Evolutionary conservation across 1,140 invertebrate genomes (phyloP).

Genomic region (Lordiphosa collinella): DNA sequence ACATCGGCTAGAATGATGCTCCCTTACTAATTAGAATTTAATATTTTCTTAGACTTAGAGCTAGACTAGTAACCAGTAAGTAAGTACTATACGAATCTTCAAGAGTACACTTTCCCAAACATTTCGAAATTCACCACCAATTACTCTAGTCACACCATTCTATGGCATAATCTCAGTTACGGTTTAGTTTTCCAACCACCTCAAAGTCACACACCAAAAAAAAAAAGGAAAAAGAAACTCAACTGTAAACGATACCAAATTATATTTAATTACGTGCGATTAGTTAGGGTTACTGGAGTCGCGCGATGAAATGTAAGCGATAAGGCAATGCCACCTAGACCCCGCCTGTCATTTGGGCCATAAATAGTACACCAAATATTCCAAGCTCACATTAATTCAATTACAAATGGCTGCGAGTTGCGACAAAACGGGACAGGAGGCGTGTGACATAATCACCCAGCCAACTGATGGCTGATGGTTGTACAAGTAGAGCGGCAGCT

Average conservation of each 20-base stretch:
- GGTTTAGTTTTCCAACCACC: constrained; percentile 1
- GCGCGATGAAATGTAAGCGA: constrained; percentile 69
- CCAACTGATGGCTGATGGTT: constrained; percentile 19
- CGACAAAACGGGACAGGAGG: constrained; percentile 48
- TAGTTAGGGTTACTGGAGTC: constrained; percentile 78
- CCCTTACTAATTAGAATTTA: too few species aligned
- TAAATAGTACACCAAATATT: constrained; percentile 40
- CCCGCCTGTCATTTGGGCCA: constrained; percentile 53
- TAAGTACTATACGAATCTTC: too few species aligned
- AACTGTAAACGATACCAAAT: constrained; percentile 78
- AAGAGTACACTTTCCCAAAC: too few species aligned
- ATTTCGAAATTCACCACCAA: constrained; percentile 15
- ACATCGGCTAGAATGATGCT: too few species aligned
- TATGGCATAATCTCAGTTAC: constrained; percentile 36
- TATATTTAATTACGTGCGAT: constrained; percentile 79
- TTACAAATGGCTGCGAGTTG: constrained; percentile 69
- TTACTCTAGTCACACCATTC: constrained; percentile 28
- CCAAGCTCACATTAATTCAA: constrained; percentile 67
- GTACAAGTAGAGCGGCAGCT: too few species aligned
- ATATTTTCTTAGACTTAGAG: too few species aligned
- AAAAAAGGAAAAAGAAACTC: constrained; percentile 37
- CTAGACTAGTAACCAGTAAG: too few species aligned
- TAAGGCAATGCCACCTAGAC: constrained; percentile 40
- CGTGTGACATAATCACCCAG: constrained; percentile 70
- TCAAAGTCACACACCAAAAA: neutral